Evolutionary conservation across 92 coral and sea anemone genomes (phyloP).

Genomic region (Heliopora coerulea): DNA sequence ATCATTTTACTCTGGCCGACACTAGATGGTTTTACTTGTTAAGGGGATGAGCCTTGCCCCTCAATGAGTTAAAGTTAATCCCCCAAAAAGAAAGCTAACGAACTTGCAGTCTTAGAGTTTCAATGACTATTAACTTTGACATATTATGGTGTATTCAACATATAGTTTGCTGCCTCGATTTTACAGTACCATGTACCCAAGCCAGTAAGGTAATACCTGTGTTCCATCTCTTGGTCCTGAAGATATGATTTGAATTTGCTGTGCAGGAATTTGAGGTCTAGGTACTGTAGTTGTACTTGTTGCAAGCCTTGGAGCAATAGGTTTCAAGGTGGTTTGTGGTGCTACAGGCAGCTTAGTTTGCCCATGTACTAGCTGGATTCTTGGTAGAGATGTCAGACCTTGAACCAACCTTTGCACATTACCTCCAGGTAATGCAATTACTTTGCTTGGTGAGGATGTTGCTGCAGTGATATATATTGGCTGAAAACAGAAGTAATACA

Average conservation of each 20-base stretch:
- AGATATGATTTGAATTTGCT: constrained; percentile 32
- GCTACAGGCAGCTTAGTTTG: constrained; percentile 19
- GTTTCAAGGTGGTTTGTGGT: constrained; percentile 21
- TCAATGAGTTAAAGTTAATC: too few species aligned
- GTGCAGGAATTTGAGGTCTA: constrained; percentile 17
- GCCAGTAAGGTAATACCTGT: constrained; percentile 29
- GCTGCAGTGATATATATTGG: constrained; percentile 17
- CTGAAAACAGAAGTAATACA: too few species aligned
- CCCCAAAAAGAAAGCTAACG: too few species aligned
- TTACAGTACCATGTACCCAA: too few species aligned
- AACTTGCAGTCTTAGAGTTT: too few species aligned
- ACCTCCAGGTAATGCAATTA: constrained; percentile 17
- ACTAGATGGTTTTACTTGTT: too few species aligned
- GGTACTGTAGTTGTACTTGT: not conserved
- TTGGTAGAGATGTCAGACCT: not conserved
- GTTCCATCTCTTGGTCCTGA: constrained; percentile 9
- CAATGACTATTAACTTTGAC: too few species aligned
- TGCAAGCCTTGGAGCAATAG: constrained; percentile 29
- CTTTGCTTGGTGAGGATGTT: constrained; percentile 30
- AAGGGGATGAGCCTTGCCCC: too few species aligned
- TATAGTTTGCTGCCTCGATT: too few species aligned
- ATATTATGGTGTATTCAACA: too few species aligned
- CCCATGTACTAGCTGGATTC: constrained; percentile 11
- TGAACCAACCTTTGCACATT: constrained; percentile 20
- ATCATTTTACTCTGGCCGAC: too few species aligned